Evolutionary conservation across 2,113 vertebrate species (phyloP).

Genomic region (Guaruba guarouba): DNA sequence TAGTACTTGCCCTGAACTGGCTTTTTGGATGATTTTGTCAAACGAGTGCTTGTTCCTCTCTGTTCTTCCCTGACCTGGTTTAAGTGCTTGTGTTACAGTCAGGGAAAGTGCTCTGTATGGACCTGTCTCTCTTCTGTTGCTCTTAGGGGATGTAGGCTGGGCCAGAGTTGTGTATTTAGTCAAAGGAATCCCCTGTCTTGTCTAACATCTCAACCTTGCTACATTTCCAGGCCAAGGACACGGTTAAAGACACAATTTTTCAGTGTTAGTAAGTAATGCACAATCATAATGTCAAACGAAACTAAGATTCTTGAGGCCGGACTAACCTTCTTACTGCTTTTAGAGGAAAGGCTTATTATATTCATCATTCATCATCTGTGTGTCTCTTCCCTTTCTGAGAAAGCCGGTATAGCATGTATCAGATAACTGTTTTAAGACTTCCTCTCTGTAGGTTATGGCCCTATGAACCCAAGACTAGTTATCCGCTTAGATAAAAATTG

Average conservation of each 20-base stretch:
- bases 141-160: neutral
- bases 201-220: neutral
- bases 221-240: neutral
- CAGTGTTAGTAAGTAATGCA: neutral
- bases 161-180: neutral
- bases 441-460: neutral
- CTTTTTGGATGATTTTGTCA: neutral
- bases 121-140: neutral
- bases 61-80: neutral
- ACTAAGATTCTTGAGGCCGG: neutral
- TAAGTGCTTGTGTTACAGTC: neutral
- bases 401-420: neutral
- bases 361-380: neutral
- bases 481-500: neutral
- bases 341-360: neutral
- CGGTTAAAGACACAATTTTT: neutral
- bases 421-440: neutral
- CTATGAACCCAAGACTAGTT: neutral
- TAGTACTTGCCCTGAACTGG: neutral
- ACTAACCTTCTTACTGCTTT: neutral
- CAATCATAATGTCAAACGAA: neutral
- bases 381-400: neutral
- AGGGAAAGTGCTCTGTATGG: neutral
- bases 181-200: neutral
- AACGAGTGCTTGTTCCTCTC: fast-evolving